Evolutionary conservation across 2,113 vertebrate genomes (phyloP).

Genomic region (Anas platyrhynchos): DNA sequence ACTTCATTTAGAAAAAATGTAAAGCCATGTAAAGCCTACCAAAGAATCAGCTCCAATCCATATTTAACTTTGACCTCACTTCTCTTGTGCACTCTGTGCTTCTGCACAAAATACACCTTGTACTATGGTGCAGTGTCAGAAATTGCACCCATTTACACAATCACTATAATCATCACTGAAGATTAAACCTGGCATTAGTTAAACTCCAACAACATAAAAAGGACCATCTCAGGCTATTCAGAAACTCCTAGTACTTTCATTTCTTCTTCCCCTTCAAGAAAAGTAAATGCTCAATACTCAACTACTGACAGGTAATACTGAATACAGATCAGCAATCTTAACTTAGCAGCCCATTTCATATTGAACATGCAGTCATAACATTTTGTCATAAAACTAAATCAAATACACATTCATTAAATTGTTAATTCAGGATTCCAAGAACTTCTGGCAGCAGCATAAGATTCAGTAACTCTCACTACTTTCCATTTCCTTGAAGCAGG

Average conservation of each 20-base stretch:
- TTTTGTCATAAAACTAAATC: background rate
- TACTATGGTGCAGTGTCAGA: background rate
- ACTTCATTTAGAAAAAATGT: background rate
- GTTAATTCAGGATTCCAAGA: background rate
- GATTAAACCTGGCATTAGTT: conserved; percentile 24
- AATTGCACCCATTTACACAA: background rate
- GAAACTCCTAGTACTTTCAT: background rate
- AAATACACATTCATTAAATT: background rate
- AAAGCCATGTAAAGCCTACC: background rate
- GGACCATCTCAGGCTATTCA: background rate
- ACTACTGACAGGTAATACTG: background rate
- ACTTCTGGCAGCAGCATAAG: background rate
- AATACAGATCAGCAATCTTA: background rate
- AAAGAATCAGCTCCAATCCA: background rate
- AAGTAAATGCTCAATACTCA: background rate
- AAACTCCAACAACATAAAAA: conserved; percentile 18
- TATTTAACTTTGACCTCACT: background rate
- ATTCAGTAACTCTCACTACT: background rate
- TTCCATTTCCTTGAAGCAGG: background rate
- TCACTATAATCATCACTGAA: background rate
- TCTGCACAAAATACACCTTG: background rate
- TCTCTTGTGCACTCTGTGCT: background rate
- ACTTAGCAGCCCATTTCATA: background rate
- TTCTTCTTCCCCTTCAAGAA: background rate
- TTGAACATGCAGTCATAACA: background rate